Percentiles rank a stretch among this genome's conserved stretches.
These are phyloP conservation scores for Synergus gifuensis DNA, from an alignment of 2,888 invertebrate species.

Conservation along the genomic window DNA sequence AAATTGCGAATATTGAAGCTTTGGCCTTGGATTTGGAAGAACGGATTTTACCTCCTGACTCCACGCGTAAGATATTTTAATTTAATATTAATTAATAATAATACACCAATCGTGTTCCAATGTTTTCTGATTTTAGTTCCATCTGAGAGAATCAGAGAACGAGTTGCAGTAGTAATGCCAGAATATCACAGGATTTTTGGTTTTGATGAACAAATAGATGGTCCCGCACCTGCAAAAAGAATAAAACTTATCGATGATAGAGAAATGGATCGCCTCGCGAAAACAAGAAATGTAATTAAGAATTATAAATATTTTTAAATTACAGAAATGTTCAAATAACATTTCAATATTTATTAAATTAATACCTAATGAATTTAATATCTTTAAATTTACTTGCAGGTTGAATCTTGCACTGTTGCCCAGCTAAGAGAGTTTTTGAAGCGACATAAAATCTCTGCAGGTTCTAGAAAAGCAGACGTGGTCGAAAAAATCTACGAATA, in stretches of 20 bases:
- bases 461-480: neutral
- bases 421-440: constrained; percentile 19
- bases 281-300: neutral
- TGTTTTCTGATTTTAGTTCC: neutral
- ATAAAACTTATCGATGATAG: neutral
- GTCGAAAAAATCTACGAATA: neutral
- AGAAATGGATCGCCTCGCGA: neutral
- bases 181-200: neutral
- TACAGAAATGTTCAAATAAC: neutral
- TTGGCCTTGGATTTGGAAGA: constrained; percentile 53
- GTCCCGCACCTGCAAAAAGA: neutral
- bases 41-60: constrained; percentile 5
- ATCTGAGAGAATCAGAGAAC: neutral
- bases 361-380: neutral
- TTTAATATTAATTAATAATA: neutral
- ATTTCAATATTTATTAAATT: neutral
- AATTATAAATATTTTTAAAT: neutral
- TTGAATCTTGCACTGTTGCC: neutral
- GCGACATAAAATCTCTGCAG: neutral
- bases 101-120: too few species aligned
- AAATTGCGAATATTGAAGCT: constrained; percentile 59
- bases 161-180: neutral
- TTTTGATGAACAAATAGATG: neutral
- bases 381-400: constrained; percentile 1
- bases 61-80: constrained; percentile 19